These are phyloP conservation scores for Sebastes nivosus DNA, from an alignment of 2,797 vertebrate species.

Conservation along the genomic window DNA sequence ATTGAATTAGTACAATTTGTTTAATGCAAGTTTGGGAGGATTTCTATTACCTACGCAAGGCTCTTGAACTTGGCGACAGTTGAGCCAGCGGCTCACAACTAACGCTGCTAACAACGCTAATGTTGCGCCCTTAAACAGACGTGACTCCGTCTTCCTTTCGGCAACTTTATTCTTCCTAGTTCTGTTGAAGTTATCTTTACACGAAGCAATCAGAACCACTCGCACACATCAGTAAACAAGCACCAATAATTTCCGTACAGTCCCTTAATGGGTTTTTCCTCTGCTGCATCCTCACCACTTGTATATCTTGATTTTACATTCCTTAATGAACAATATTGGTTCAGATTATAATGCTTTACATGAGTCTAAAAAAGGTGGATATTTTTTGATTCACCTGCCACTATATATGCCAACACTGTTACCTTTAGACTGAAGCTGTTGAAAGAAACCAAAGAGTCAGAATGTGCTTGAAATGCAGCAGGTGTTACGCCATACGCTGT, in stretches of 20 bases:
- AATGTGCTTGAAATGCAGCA: neutral
- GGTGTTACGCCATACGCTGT: neutral
- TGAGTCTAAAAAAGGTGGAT: neutral
- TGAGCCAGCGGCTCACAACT: too few relatives aligned
- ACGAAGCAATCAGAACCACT: too few relatives aligned
- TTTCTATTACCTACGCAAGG: too few relatives aligned
- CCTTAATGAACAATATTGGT: neutral
- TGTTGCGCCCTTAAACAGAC: too few relatives aligned
- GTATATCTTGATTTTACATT: neutral
- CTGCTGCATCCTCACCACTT: neutral
- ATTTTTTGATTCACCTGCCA: neutral
- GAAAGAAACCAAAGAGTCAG: neutral
- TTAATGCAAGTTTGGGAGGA: neutral
- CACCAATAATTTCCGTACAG: neutral
- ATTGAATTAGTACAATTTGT: neutral
- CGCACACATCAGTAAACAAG: too few relatives aligned
- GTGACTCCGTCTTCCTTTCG: too few relatives aligned
- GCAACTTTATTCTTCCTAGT: too few relatives aligned
- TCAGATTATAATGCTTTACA: neutral
- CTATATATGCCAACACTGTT: neutral
- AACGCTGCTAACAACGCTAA: too few relatives aligned
- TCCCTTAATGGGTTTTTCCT: neutral
- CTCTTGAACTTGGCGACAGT: too few relatives aligned
- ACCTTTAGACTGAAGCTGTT: neutral
- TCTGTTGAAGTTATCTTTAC: too few relatives aligned